Percentiles rank a stretch among this genome's conserved stretches.
These are phyloP conservation scores for Elysia chlorotica DNA, from an alignment of 1,140 invertebrate species.

Conservation along the genomic window DNA sequence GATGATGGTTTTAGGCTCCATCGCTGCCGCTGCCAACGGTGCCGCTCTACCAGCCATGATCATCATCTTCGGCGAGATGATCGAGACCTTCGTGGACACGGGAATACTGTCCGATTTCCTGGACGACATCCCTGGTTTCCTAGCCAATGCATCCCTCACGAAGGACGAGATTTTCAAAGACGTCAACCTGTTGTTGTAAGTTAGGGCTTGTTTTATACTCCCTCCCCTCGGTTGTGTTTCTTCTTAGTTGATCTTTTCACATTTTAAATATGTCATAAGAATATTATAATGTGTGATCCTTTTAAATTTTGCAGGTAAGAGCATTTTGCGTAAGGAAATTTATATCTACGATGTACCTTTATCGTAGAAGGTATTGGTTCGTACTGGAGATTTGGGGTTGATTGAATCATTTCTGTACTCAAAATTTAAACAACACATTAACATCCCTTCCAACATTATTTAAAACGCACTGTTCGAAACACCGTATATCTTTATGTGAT, in stretches of 20 bases:
- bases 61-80: constrained; percentile 61
- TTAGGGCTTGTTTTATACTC: too few relatives aligned
- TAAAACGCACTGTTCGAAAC: too few relatives aligned
- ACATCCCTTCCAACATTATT: too few relatives aligned
- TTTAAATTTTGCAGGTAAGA: too few relatives aligned
- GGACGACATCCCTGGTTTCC: constrained; percentile 20
- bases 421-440: too few relatives aligned
- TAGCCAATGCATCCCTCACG: not conserved
- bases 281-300: not conserved
- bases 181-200: constrained; percentile 34
- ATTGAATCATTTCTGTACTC: too few relatives aligned
- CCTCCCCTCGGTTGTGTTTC: too few relatives aligned
- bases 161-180: constrained; percentile 18
- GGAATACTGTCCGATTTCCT: constrained; percentile 23
- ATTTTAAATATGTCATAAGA: too few relatives aligned
- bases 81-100: constrained; percentile 50
- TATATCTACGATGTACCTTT: not conserved
- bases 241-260: too few relatives aligned
- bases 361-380: not conserved
- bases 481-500: too few relatives aligned
- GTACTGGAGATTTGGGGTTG: too few relatives aligned
- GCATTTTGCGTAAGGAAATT: too few relatives aligned
- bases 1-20: constrained; percentile 52
- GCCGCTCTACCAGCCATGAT: constrained; percentile 57
- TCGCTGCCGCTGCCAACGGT: constrained; percentile 48